phyloP scores from a whole-genome alignment of 2,113 vertebrate species.

The Dipodomys merriami region DNA sequence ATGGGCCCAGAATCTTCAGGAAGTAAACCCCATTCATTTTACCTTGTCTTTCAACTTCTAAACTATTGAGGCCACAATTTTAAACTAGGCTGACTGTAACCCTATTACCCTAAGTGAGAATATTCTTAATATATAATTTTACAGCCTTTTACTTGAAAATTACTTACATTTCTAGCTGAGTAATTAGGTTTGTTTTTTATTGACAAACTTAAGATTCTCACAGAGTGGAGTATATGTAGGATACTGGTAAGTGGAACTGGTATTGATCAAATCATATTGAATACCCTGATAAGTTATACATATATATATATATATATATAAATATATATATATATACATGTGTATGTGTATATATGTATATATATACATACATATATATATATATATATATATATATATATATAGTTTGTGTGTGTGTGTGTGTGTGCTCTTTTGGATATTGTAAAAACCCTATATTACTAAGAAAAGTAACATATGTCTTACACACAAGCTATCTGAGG shows the following conservation, averaged over 20 bases:
- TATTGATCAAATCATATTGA: not conserved
- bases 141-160: constrained; percentile 1
- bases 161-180: not conserved
- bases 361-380: too few species aligned
- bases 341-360: too few species aligned
- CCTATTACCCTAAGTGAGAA: not conserved
- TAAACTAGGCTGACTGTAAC: not conserved
- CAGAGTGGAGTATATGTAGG: not conserved
- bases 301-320: too few species aligned
- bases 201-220: not conserved
- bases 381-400: too few species aligned
- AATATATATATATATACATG: too few species aligned
- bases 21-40: not conserved
- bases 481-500: not conserved
- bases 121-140: constrained; percentile 9
- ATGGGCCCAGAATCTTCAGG: not conserved
- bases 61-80: not conserved
- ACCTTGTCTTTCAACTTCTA: not conserved
- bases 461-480: not conserved
- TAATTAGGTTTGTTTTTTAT: not conserved
- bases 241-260: not conserved
- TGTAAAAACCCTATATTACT: not conserved
- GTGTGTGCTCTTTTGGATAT: not conserved
- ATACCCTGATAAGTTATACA: not conserved
- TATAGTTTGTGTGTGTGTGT: too few species aligned